These are phyloP conservation scores for Cosmia trapezina DNA, from an alignment of 2,888 invertebrate species.

Conservation along the genomic window DNA sequence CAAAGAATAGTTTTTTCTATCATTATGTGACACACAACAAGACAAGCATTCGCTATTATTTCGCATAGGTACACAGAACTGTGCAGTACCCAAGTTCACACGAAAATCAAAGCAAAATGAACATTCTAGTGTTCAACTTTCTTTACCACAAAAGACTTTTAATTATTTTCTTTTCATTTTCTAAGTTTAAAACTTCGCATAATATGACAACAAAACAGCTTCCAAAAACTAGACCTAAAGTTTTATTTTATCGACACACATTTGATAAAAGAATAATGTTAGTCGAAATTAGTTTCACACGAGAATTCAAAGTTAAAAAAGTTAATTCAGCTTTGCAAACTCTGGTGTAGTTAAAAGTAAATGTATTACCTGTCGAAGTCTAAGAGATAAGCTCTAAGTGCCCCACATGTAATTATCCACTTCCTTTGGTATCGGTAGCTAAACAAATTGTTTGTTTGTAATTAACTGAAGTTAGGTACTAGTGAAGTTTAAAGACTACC, in stretches of 20 bases:
- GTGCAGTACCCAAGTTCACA: too few relatives aligned
- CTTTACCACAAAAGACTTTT: too few relatives aligned
- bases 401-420: conserved; percentile 9
- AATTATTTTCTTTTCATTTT: too few relatives aligned
- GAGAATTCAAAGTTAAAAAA: conserved; percentile 23
- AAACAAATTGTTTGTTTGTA: conserved; percentile 17
- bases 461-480: not conserved
- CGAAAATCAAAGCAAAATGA: too few relatives aligned
- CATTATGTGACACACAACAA: too few relatives aligned
- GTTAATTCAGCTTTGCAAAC: conserved; percentile 33
- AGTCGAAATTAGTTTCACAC: not conserved
- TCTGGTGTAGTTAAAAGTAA: conserved; percentile 9
- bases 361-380: conserved; percentile 38
- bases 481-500: not conserved
- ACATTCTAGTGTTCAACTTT: not conserved
- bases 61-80: not conserved
- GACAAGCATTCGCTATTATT: not conserved
- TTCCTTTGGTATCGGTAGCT: not conserved
- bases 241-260: not conserved
- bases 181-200: too few relatives aligned
- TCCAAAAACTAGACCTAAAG: not conserved
- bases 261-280: conserved; percentile 1
- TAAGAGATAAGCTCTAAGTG: conserved; percentile 33
- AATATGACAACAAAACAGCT: too few relatives aligned
- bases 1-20: too few relatives aligned